phyloP scores from a whole-genome alignment of 2,888 invertebrate genomes.

The Choristoneura rosaceana region DNA sequence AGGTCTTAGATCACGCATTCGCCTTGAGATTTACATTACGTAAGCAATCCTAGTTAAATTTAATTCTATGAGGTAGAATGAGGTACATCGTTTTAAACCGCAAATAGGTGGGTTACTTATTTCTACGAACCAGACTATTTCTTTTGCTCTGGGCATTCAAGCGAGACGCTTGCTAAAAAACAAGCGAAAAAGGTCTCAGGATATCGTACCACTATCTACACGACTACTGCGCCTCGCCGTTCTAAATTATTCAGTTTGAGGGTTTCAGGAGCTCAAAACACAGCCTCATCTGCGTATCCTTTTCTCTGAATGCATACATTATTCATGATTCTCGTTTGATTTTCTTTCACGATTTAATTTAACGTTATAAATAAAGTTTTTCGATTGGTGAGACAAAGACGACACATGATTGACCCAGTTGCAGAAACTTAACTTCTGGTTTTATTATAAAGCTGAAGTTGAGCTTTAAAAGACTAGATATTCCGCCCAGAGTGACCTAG shows the following conservation, averaged over 20 bases:
- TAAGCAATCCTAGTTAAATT: slow-evolving; percentile 26
- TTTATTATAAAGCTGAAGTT: background rate
- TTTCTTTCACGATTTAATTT: slow-evolving; percentile 65
- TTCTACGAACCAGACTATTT: slow-evolving; percentile 30
- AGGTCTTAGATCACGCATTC: slow-evolving; percentile 41
- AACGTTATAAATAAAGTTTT: slow-evolving; percentile 40
- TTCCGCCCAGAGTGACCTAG: background rate
- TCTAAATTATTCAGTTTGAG: slow-evolving; percentile 73
- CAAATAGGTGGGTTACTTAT: slow-evolving; percentile 7
- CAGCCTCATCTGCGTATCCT: slow-evolving; percentile 70
- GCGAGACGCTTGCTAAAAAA: slow-evolving; percentile 37
- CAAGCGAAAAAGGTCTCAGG: slow-evolving; percentile 41
- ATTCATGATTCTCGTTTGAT: slow-evolving; percentile 69
- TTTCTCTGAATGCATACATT: slow-evolving; percentile 72
- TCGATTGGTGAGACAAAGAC: background rate
- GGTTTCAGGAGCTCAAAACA: slow-evolving; percentile 67
- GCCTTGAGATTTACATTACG: slow-evolving; percentile 38
- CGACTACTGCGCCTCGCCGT: slow-evolving; percentile 48
- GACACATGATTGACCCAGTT: background rate
- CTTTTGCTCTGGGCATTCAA: slow-evolving; percentile 34
- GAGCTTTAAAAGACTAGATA: background rate
- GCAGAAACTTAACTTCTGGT: background rate
- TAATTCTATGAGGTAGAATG: slow-evolving; percentile 2
- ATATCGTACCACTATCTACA: slow-evolving; percentile 46
- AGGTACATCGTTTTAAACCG: slow-evolving; percentile 13